Base-by-base conservation (phyloP, 2,888 invertebrate species). In the Troilus luridus region DNA sequence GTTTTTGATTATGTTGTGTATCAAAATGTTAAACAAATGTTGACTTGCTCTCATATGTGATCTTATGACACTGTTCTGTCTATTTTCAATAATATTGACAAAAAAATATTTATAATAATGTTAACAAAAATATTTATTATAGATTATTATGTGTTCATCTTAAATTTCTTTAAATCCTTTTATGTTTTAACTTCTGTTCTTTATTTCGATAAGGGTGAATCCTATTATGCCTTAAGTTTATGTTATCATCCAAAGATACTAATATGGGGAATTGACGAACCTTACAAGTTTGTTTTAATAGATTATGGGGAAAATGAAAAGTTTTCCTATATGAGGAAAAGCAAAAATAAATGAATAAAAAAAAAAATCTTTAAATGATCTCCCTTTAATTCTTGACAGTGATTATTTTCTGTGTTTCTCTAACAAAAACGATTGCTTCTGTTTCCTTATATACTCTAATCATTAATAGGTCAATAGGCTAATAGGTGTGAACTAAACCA, bases 131-230 rank as follows among this genome's bases (percentile, higher is more conserved):
- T 67, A 67, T 24, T 67, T 1, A 67, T 67, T 67, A n/a, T 67
- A 67, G 62, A 62, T 62, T 67, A n/a, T 67, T 24, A 11, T 62
- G 62, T 24, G 64, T 67, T 67, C 41, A 41, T 41, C 8, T 62
- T 62, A 62, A 62, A 62, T 67, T 24, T 67, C n/a, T 67, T n/a
- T 67, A 24, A 67, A 67, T 67, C 64, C 64, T n/a, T 67, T 67
- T n/a, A n/a, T 24, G 10, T 24, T 10, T 21, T 21, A 62, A 62
- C 62, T 62, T 62, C 62, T 21, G 62, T 21, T 62, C 21, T 9
- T 62, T 6, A 9, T 21, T 2, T 5, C 21, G 62, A 8, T 21
- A 62, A 62, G 21, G 21, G 62, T 62, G 9, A 62, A 62, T 62
- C 17, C 17, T 62, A 21, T 1, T 62, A 19, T 19, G 21, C 62